Evolutionary conservation across 2,797 vertebrate genomes (phyloP).

Genomic region (Notolepis coatsorum): DNA sequence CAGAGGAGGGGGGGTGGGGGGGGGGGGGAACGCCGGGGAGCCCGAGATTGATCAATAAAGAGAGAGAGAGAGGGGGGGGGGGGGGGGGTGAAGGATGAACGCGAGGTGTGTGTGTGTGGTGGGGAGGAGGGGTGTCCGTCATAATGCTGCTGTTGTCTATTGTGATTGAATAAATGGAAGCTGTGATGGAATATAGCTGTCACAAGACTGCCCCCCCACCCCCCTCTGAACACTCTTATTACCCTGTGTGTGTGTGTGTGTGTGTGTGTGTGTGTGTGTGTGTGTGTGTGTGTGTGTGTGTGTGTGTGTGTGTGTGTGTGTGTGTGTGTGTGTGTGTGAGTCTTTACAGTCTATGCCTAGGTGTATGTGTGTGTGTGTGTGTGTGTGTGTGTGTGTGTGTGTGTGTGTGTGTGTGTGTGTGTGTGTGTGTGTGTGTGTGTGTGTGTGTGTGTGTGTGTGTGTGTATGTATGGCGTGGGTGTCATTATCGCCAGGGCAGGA

Average conservation of each 20-base stretch:
- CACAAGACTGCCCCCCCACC: conserved; percentile 38
- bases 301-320: too few relatives aligned
- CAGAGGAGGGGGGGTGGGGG: conserved; percentile 71
- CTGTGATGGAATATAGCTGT: conserved; percentile 64
- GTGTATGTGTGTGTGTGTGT: conserved; percentile 4
- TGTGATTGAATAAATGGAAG: conserved; percentile 78
- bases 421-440: conserved; percentile 2
- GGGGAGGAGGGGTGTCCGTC: conserved; percentile 40
- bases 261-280: too few relatives aligned
- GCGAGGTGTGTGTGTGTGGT: neutral
- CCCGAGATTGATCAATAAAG: conserved; percentile 87
- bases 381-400: conserved; percentile 1
- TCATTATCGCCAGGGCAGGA: conserved; percentile 39
- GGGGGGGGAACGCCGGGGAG: conserved; percentile 43
- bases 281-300: too few relatives aligned
- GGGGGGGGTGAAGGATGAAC: conserved; percentile 1
- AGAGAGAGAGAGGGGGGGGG: conserved; percentile 29
- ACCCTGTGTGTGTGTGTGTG: too few relatives aligned
- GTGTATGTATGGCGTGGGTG: conserved; percentile 22
- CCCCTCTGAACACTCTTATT: conserved; percentile 49
- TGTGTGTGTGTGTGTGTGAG: conserved; percentile 11
- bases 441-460: conserved; percentile 3
- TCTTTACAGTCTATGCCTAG: too few relatives aligned
- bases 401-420: conserved; percentile 4
- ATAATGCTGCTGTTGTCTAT: conserved; percentile 64